Conservation (phyloP, 2,888 invertebrate species). For the Cheilosia variabilis region DNA sequence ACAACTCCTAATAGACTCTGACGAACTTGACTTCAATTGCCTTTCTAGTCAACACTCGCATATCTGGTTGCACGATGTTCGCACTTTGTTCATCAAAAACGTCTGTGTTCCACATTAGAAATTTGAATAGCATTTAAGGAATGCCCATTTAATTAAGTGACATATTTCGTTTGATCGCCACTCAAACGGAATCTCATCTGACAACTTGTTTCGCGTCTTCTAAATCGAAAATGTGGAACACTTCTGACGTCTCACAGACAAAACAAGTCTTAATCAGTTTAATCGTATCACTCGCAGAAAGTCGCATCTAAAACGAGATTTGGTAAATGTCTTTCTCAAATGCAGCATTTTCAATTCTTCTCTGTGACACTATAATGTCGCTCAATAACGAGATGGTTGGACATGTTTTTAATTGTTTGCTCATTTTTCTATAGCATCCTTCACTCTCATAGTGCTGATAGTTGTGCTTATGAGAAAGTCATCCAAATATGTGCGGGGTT, state of each 20-base stretch:
- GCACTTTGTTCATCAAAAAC: not conserved
- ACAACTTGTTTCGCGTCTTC: not conserved
- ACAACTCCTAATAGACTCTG: not conserved
- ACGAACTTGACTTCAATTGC: not conserved
- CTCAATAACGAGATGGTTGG: not conserved
- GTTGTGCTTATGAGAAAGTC: too few species aligned
- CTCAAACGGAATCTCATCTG: not conserved
- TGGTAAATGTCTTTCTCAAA: not conserved
- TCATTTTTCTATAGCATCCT: too few species aligned
- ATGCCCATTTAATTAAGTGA: not conserved
- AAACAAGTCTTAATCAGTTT: constrained; percentile 1
- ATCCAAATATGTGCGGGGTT: too few species aligned
- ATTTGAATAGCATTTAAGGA: not conserved
- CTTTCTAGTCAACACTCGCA: not conserved
- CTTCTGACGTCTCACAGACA: not conserved
- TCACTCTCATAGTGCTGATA: too few species aligned
- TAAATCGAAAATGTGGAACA: not conserved
- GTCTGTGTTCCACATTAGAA: not conserved
- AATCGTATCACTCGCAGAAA: not conserved
- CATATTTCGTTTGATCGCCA: not conserved
- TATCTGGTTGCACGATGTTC: not conserved
- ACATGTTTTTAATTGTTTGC: not conserved
- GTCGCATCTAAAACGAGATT: not conserved
- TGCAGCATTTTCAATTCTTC: not conserved
- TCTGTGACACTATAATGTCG: not conserved